phyloP scores from a whole-genome alignment of 2,113 vertebrate genomes.

The Mellivora capensis region DNA sequence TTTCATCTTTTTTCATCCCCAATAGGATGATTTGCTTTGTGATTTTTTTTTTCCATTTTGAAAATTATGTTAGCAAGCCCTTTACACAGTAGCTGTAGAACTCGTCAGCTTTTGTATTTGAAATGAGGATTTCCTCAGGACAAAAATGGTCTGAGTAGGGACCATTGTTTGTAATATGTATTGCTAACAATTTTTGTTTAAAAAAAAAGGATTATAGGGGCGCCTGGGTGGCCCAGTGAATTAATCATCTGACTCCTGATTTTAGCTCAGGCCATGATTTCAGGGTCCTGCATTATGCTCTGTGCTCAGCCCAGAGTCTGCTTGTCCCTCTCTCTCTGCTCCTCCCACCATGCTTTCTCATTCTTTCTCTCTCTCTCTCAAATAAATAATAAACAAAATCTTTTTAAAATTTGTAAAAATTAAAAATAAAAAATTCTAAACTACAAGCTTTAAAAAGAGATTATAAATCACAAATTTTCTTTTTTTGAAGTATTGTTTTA shows the following conservation, averaged over 20 bases:
- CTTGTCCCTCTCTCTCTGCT: neutral
- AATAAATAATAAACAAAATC: neutral
- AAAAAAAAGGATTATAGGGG: neutral
- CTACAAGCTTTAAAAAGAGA: neutral
- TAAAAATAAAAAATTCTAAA: neutral
- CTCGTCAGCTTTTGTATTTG: neutral
- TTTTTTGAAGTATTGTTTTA: constrained; percentile 21
- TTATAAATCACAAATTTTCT: neutral
- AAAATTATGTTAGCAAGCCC: neutral
- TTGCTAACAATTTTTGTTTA: neutral
- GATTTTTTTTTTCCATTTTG: neutral
- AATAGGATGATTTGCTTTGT: neutral
- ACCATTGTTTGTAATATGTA: constrained; percentile 12
- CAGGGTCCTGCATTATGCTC: neutral
- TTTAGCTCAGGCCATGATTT: neutral
- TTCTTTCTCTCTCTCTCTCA: neutral
- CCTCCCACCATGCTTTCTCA: neutral
- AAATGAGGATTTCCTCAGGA: neutral
- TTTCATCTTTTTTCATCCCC: neutral
- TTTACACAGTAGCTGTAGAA: neutral
- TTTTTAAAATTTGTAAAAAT: neutral
- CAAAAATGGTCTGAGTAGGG: neutral
- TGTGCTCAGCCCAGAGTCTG: neutral
- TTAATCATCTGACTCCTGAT: neutral
- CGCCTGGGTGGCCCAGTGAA: neutral